These are phyloP conservation scores for Lordiphosa mommai DNA, from an alignment of 1,140 invertebrate genomes.

Conservation along the genomic window DNA sequence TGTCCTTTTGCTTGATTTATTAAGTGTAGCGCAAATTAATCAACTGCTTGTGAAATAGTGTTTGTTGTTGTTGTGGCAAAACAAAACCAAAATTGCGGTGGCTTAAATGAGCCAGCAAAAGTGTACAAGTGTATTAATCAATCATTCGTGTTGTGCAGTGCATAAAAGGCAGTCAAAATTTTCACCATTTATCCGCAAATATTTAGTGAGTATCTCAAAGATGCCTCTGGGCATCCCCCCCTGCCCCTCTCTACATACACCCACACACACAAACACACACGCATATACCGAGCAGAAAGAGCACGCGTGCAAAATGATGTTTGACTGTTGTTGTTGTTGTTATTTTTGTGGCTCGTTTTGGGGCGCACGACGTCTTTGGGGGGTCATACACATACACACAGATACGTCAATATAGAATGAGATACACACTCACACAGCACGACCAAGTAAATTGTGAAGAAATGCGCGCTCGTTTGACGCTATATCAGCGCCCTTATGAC, in stretches of 20 bases:
- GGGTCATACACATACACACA: conserved; percentile 25
- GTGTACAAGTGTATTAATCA: conserved; percentile 16
- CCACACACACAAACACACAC: conserved; percentile 2
- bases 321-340: conserved; percentile 39
- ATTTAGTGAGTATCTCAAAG: conserved; percentile 78
- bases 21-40: conserved; percentile 50
- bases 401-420: conserved; percentile 65
- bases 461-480: conserved; percentile 74
- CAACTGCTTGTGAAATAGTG: conserved; percentile 10
- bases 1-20: conserved; percentile 52
- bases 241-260: conserved; percentile 5
- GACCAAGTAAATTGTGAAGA: conserved; percentile 69
- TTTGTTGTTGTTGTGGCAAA: too few species aligned
- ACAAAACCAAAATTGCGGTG: too few species aligned
- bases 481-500: conserved; percentile 36
- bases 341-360: conserved; percentile 36
- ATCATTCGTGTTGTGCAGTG: conserved; percentile 34
- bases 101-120: too few species aligned
- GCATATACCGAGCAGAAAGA: conserved; percentile 48
- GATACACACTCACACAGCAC: conserved; percentile 30
- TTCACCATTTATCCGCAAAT: conserved; percentile 79
- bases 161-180: conserved; percentile 76
- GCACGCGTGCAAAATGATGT: conserved; percentile 73
- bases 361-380: conserved; percentile 63
- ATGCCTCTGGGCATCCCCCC: conserved; percentile 33